phyloP scores from a whole-genome alignment of 2,113 vertebrate genomes.

The Dromiciops gliroides region DNA sequence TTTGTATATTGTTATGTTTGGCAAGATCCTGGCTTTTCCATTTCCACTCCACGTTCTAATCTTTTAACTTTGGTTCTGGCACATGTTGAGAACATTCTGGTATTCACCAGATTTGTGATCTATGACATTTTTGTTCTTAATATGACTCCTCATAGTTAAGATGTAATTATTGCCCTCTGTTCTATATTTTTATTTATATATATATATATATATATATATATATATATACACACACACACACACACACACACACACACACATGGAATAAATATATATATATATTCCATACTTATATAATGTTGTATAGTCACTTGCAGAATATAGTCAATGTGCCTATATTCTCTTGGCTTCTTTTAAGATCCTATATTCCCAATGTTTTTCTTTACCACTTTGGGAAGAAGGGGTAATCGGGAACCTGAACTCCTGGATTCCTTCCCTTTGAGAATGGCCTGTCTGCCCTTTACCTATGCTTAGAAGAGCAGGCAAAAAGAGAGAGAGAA shows the following conservation, averaged over 20 bases:
- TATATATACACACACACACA: too few relatives aligned
- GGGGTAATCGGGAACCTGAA: slow-evolving; percentile 4
- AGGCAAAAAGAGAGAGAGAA: background rate
- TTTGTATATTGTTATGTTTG: slow-evolving; percentile 3
- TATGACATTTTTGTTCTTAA: slow-evolving; percentile 51
- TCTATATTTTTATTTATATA: slow-evolving; percentile 49
- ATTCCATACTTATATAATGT: background rate
- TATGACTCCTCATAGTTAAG: slow-evolving; percentile 23
- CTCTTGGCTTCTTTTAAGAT: slow-evolving; percentile 47
- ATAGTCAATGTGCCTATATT: slow-evolving; percentile 13
- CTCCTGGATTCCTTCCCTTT: slow-evolving; percentile 45
- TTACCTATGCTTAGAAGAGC: slow-evolving; percentile 23
- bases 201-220: too few relatives aligned
- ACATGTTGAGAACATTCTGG: slow-evolving; percentile 47
- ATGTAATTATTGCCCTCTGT: slow-evolving; percentile 36
- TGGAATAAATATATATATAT: too few relatives aligned
- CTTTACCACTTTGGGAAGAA: background rate
- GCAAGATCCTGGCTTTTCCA: slow-evolving; percentile 19
- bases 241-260: too few relatives aligned
- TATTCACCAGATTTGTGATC: slow-evolving; percentile 25
- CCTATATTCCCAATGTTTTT: background rate
- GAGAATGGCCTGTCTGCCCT: slow-evolving; percentile 20
- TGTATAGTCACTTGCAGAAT: slow-evolving; percentile 17
- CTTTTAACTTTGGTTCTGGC: slow-evolving; percentile 30
- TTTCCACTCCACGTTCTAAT: slow-evolving; percentile 36